A percentile compares a stretch with the other conserved stretches of the same genome.
phyloP scores from a whole-genome alignment of 2,888 invertebrate species.

The Rotaria sp. region DNA sequence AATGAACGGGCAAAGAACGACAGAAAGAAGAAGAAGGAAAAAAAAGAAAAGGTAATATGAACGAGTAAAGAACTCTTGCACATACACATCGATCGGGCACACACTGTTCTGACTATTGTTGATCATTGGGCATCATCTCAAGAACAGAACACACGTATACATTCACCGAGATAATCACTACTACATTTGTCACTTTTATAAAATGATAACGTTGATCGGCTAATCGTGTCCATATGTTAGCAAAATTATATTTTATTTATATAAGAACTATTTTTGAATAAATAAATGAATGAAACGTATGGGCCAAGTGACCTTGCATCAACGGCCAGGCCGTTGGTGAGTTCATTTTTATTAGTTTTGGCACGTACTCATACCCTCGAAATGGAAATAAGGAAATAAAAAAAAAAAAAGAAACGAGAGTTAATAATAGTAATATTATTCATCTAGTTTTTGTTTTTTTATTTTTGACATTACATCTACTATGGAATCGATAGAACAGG shows the following conservation, averaged over 20 bases:
- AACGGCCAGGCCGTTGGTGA: background rate
- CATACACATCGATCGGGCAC: conserved; percentile 7
- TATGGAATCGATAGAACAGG: background rate
- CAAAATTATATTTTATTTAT: background rate
- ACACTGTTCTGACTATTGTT: conserved; percentile 18
- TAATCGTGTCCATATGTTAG: background rate
- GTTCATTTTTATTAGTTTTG: background rate
- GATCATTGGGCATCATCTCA: conserved; percentile 15
- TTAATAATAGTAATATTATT: background rate
- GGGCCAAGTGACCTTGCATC: background rate
- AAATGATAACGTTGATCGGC: background rate
- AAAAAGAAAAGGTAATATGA: conserved; percentile 8
- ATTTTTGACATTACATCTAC: background rate
- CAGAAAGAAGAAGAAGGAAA: background rate
- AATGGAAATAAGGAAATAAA: conserved; percentile 10
- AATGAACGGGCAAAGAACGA: background rate
- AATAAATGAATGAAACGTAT: background rate
- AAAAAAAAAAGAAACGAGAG: background rate
- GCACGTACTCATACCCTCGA: background rate
- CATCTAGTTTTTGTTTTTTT: background rate
- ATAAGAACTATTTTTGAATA: background rate
- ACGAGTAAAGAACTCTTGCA: background rate
- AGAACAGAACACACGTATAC: background rate
- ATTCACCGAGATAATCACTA: conserved; percentile 2
- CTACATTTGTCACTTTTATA: background rate